Conservation (phyloP, 2,113 vertebrate genomes). For the Lonchura striata region DNA sequence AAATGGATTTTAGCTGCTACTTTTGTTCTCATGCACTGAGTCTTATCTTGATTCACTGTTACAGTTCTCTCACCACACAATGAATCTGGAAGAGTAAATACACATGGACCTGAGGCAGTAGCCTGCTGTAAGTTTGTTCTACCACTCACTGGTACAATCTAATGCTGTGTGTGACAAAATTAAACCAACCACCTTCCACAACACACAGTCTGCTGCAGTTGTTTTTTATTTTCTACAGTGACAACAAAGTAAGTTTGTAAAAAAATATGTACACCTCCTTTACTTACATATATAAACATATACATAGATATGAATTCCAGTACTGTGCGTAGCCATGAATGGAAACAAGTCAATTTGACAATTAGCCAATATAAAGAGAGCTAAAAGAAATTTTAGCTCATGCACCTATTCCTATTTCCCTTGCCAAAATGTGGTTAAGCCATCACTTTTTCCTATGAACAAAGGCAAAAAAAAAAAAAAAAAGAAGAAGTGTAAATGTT, state of each 20-base stretch:
- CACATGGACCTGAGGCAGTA: neutral
- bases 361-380: slow-evolving; percentile 26
- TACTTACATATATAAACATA: neutral
- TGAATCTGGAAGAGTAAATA: neutral
- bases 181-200: neutral
- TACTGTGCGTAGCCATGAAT: neutral
- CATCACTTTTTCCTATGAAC: slow-evolving; percentile 44
- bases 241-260: neutral
- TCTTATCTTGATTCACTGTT: neutral
- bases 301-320: neutral
- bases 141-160: neutral
- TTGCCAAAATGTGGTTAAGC: slow-evolving; percentile 41
- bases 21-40: neutral
- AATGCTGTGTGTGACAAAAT: neutral
- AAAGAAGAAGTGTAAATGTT: slow-evolving; percentile 5
- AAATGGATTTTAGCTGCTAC: neutral
- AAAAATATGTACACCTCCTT: fast-evolving
- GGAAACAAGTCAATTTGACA: slow-evolving; percentile 20
- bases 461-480: neutral
- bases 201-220: neutral
- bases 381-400: neutral
- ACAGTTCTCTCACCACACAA: neutral
- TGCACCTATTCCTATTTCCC: neutral
- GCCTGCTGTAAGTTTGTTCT: neutral
- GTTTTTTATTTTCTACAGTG: neutral